Evolutionary conservation across 2,113 vertebrate species (phyloP), one percentile per base, ranked within the genome.

Genomic region (Astur gentilis): DNA sequence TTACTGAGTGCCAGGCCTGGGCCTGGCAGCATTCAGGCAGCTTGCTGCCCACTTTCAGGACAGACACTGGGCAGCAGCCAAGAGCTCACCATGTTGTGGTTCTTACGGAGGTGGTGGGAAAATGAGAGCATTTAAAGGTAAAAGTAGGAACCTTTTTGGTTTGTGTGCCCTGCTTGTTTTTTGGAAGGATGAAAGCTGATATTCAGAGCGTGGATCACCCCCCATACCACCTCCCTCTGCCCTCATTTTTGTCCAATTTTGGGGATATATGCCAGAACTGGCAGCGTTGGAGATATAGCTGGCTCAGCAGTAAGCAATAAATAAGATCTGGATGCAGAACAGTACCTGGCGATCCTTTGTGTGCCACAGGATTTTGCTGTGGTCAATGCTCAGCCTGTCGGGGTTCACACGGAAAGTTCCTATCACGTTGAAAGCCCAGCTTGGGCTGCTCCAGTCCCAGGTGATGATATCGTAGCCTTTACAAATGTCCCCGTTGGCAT

Each of bases 281-380:
- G 10, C 5, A 1, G 26, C 2, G 25, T 0, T 57, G 23, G 47
- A 26, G 25, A 36, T 4, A 19, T 3, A 23, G 23, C n/a, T 16
- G 57, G 52, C 47, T 34, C 4, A 2, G 16, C 44, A 52, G 21
- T 9, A 16, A 75, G 57, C 61, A 60, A 5, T 40, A 67, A 60
- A 10, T 27, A 49, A 44, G 45, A 15, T 21, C 11, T 57, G 38
- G 42, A 6, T 65, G 64, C 38, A 62, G 42, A 73, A 40, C 36
- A 3, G 42, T 94, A 95, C 98, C 97, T 98, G 93, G 22, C 52
- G 90, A 20, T 96, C 86, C 27, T 83, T 29, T 31, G 89, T 95
- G 31, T 97, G 92, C 99, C 99, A 99, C 49, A n/a, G 90, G 66
- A 98, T 93, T 81, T 94, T 94, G 49, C 52, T 91, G 26, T 34